These are phyloP conservation scores for Esperia sulphurella DNA, from an alignment of 2,888 invertebrate species.

Conservation along the genomic window DNA sequence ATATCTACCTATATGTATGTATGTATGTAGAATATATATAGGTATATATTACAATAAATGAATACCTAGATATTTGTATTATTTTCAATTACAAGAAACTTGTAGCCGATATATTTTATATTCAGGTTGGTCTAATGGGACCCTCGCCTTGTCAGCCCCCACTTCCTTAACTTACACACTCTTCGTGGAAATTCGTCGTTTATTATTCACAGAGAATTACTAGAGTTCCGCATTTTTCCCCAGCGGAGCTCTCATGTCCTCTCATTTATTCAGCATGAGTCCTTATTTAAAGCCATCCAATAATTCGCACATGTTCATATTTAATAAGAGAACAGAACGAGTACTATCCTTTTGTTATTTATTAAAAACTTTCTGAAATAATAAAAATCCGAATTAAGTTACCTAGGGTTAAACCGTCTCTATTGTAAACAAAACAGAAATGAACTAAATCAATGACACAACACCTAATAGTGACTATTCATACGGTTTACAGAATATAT, in stretches of 20 bases:
- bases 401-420: conserved; percentile 11
- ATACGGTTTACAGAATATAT: conserved; percentile 6
- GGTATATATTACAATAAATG: too few species aligned
- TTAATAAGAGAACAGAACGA: conserved; percentile 23
- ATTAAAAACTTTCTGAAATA: conserved; percentile 13
- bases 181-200: conserved; percentile 54
- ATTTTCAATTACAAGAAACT: conserved; percentile 8
- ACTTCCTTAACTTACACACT: conserved; percentile 37
- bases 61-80: background rate
- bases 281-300: conserved; percentile 45
- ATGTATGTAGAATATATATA: background rate
- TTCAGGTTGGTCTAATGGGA: conserved; percentile 39
- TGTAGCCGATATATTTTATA: conserved; percentile 46
- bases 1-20: conserved; percentile 2
- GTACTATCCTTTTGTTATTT: conserved; percentile 13
- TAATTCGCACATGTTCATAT: conserved; percentile 38
- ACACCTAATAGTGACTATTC: conserved; percentile 10
- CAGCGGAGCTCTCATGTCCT: conserved; percentile 49
- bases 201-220: conserved; percentile 71
- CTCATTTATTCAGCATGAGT: conserved; percentile 60
- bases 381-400: background rate
- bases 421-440: conserved; percentile 15
- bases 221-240: conserved; percentile 58
- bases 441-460: background rate
- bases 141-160: conserved; percentile 30